phyloP scores from a whole-genome alignment of 2,888 invertebrate genomes.

The Drymonia ruficornis region DNA sequence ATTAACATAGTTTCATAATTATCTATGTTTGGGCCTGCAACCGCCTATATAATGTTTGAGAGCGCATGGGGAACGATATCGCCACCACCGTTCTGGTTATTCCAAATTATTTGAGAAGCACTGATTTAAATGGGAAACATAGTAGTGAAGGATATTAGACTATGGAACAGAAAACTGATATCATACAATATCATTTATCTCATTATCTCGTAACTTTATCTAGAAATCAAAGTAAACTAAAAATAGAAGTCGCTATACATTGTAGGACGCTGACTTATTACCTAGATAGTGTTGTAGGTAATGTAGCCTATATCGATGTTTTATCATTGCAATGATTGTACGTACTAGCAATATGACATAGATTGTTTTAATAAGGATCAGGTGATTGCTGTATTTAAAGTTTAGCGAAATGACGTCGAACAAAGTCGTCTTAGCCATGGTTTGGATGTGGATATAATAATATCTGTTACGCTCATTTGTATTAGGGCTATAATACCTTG shows the following conservation, averaged over 20 bases:
- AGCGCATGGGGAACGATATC: no score
- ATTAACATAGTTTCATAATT: no score
- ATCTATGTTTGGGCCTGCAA: no score
- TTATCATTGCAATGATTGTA: background rate
- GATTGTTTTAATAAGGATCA: no score
- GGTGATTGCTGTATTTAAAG: background rate
- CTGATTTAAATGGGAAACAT: no score
- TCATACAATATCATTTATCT: background rate
- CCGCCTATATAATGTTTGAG: no score
- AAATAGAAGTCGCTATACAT: conserved; percentile 3
- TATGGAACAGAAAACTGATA: background rate
- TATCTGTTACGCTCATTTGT: background rate
- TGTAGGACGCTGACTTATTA: background rate
- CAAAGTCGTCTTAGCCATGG: background rate
- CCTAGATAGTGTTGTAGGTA: background rate
- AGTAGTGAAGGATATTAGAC: background rate
- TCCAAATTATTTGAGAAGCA: no score
- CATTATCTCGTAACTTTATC: background rate
- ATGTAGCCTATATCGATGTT: background rate
- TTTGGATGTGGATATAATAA: no score
- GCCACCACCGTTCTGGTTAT: no score
- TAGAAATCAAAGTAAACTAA: background rate
- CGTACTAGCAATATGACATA: no score
- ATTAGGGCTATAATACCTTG: background rate
- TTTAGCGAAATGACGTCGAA: background rate